Evolutionary conservation across 2,888 invertebrate genomes (phyloP).

Genomic region (Lottia scabra): DNA sequence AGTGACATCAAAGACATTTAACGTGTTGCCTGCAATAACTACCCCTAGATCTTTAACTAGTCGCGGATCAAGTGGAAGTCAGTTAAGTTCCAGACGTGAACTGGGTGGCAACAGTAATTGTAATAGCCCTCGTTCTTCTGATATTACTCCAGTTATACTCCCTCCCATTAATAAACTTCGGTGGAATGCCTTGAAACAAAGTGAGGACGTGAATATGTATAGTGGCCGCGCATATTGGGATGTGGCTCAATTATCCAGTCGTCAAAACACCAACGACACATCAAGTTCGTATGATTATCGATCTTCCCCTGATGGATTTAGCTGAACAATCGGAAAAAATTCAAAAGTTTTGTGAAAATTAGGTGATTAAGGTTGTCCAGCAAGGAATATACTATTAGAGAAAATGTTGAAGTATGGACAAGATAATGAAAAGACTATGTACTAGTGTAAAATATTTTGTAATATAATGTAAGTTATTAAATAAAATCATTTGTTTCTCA

Average conservation of each 20-base stretch:
- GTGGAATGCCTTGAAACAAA: not conserved
- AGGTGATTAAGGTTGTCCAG: no score
- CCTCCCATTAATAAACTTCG: not conserved
- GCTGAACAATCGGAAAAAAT: no score
- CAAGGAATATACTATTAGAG: no score
- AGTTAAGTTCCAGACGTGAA: not conserved
- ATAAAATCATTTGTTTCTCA: no score
- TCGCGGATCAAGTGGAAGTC: not conserved
- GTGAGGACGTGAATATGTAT: not conserved
- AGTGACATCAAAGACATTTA: conserved; percentile 47
- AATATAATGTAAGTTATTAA: no score
- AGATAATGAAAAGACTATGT: no score
- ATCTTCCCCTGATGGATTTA: not conserved
- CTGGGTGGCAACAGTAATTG: not conserved
- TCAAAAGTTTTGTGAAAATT: no score
- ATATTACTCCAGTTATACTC: not conserved
- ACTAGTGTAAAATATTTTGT: no score
- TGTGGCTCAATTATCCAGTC: no score
- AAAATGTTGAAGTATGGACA: no score
- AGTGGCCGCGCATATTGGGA: not conserved
- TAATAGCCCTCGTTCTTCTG: not conserved
- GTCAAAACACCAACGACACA: not conserved
- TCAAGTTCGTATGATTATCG: not conserved
- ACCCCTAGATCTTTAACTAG: conserved; percentile 10
- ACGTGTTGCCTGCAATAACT: conserved; percentile 49